phyloP scores from a whole-genome alignment of 2,888 invertebrate species.

The Cataglyphis altisquamis region DNA sequence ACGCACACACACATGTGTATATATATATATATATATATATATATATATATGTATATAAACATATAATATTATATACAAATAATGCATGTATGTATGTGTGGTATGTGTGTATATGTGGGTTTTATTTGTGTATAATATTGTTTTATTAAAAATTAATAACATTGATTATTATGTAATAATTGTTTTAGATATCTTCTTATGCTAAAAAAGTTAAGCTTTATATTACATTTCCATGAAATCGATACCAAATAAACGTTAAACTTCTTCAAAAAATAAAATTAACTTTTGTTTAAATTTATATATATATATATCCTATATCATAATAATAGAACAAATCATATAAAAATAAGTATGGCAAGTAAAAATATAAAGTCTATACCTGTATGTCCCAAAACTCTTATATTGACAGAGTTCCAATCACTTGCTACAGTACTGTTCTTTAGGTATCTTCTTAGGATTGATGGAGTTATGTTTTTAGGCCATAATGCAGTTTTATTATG shows the following conservation, averaged over 20 bases:
- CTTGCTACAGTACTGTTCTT: neutral
- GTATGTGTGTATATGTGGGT: no score
- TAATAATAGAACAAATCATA: neutral
- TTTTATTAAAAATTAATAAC: no score
- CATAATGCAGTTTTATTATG: slow-evolving; percentile 10
- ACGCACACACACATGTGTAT: no score
- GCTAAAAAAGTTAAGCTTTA: neutral
- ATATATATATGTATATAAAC: no score
- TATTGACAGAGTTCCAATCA: slow-evolving; percentile 5
- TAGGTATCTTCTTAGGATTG: neutral
- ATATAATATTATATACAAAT: no score
- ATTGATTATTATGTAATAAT: no score
- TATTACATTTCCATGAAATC: neutral
- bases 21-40: no score
- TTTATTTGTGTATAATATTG: no score
- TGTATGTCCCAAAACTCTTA: slow-evolving; percentile 18
- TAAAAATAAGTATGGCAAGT: neutral
- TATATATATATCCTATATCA: neutral
- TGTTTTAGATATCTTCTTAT: no score
- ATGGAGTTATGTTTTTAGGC: slow-evolving; percentile 17
- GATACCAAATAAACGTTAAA: neutral
- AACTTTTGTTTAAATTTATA: neutral
- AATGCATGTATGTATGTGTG: no score
- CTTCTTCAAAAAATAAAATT: neutral
- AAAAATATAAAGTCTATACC: slow-evolving; percentile 12